Conservation (phyloP, 2,113 vertebrate genomes). For the Clarias macrocephalus region DNA sequence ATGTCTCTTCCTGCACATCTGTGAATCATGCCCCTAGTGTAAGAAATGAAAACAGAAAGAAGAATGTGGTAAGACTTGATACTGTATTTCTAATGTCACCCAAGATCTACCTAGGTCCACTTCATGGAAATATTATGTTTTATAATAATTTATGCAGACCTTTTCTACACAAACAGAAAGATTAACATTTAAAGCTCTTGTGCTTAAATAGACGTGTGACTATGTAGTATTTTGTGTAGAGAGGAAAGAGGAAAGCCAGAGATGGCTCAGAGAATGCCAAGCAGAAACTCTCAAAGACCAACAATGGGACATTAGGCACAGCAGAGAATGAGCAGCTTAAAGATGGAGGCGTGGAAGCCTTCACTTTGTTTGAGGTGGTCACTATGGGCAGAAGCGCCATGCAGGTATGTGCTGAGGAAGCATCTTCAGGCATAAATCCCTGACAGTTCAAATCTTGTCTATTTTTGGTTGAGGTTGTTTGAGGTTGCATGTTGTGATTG, state of each 20-base stretch:
- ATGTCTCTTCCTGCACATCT: slow-evolving; percentile 66
- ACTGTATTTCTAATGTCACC: not conserved
- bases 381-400: slow-evolving; percentile 85
- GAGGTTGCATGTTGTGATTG: not conserved
- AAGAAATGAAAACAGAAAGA: slow-evolving; percentile 76
- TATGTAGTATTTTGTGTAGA: slow-evolving; percentile 55
- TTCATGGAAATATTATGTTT: not conserved
- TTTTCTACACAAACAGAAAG: not conserved
- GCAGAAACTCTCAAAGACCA: slow-evolving; percentile 62
- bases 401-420: slow-evolving; percentile 73
- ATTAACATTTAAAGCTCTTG: not conserved
- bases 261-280: slow-evolving; percentile 75
- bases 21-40: slow-evolving; percentile 69
- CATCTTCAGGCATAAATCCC: not conserved
- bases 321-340: slow-evolving; percentile 56
- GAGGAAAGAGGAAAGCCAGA: slow-evolving; percentile 70
- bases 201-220: not conserved
- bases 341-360: slow-evolving; percentile 75
- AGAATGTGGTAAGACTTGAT: slow-evolving; percentile 69
- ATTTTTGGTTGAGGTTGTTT: not conserved
- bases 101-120: not conserved
- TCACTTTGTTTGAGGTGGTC: slow-evolving; percentile 88
- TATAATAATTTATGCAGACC: not conserved
- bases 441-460: not conserved
- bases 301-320: slow-evolving; percentile 58